Conservation (phyloP, 2,797 vertebrate genomes). For the Notolepis coatsorum region DNA sequence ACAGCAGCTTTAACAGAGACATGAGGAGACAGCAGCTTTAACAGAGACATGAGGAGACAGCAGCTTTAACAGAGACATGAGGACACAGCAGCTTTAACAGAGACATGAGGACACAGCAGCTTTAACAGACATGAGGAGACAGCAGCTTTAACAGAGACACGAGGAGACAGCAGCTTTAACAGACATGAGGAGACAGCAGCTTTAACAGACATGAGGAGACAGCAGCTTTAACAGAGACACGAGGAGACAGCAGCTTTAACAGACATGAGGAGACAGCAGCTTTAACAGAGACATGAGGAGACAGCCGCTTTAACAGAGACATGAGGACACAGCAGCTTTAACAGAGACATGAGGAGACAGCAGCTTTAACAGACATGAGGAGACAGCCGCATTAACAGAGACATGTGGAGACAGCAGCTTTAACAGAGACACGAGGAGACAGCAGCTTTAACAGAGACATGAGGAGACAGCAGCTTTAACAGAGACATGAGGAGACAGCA, state of each 20-base stretch:
- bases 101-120: slow-evolving; percentile 36
- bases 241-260: background rate
- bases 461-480: background rate
- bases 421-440: slow-evolving; percentile 32
- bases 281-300: too few relatives aligned
- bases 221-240: too few relatives aligned
- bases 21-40: background rate
- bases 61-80: too few relatives aligned
- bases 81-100: background rate
- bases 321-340: slow-evolving; percentile 35
- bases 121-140: too few relatives aligned
- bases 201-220: slow-evolving; percentile 33
- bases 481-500: slow-evolving; percentile 35
- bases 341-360: too few relatives aligned
- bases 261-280: slow-evolving; percentile 36
- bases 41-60: slow-evolving; percentile 33
- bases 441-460: too few relatives aligned
- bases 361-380: slow-evolving; percentile 27
- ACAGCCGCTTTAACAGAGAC: background rate
- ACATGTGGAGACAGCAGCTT: too few relatives aligned
- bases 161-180: slow-evolving; percentile 33
- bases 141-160: slow-evolving; percentile 8
- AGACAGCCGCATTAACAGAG: too few relatives aligned
- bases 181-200: too few relatives aligned
- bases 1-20: too few relatives aligned